phyloP scores from a whole-genome alignment of 2,797 vertebrate genomes.

The Hoplostethus mediterraneus region DNA sequence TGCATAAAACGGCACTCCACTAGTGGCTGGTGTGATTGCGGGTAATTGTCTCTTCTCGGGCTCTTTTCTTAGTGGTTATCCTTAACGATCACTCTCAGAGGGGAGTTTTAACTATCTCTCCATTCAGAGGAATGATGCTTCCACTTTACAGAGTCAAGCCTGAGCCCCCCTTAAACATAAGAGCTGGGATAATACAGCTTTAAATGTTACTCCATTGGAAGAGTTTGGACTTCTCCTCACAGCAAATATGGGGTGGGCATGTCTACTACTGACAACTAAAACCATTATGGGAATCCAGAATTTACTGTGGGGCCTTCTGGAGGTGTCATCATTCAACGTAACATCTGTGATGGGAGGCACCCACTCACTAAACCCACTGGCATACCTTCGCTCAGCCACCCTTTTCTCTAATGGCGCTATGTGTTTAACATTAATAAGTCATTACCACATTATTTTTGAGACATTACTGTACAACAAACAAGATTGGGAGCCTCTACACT shows the following conservation, averaged over 20 bases:
- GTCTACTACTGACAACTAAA: slow-evolving; percentile 15
- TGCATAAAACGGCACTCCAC: slow-evolving; percentile 80
- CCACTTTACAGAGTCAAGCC: slow-evolving; percentile 77
- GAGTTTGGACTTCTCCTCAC: slow-evolving; percentile 39
- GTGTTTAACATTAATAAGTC: background rate
- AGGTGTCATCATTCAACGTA: background rate
- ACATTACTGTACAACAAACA: too few relatives aligned
- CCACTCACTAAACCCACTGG: too few relatives aligned
- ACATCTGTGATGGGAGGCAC: background rate
- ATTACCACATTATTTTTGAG: slow-evolving; percentile 2
- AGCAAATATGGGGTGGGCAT: slow-evolving; percentile 12
- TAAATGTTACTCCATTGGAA: slow-evolving; percentile 45
- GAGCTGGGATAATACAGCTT: slow-evolving; percentile 47
- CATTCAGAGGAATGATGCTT: slow-evolving; percentile 81
- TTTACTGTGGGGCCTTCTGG: slow-evolving; percentile 4
- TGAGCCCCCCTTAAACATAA: slow-evolving; percentile 59
- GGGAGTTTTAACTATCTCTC: slow-evolving; percentile 75
- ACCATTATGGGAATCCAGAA: slow-evolving; percentile 1
- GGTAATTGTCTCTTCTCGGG: slow-evolving; percentile 81
- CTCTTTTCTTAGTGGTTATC: slow-evolving; percentile 79
- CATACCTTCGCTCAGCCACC: too few relatives aligned
- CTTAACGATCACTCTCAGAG: slow-evolving; percentile 77
- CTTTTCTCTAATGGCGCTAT: too few relatives aligned
- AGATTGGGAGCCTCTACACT: too few relatives aligned
- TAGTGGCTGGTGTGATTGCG: slow-evolving; percentile 72